Evolutionary conservation across 2,113 vertebrate species (phyloP), one percentile per base, ranked within the genome.

Genomic region (Lamprotornis superbus): DNA sequence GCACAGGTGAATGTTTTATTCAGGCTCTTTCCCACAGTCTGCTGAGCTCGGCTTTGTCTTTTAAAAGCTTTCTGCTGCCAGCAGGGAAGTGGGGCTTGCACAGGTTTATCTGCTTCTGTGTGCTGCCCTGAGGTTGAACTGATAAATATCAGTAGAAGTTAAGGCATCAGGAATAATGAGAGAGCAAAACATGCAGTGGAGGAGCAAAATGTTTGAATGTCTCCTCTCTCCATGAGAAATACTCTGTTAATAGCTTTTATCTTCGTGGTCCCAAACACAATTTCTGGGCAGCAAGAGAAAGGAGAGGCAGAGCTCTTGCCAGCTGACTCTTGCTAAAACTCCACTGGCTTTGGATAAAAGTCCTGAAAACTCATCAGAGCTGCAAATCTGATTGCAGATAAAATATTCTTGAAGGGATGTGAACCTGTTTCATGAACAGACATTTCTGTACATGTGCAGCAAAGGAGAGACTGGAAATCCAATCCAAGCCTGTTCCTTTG

Each of bases 71-170:
- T 74, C 46, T 89, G 81, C 63, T 15, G 10, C 68, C 59, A 31
- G 71, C 65, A 46, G 49, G 9, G 3, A 57, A 82, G 59, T 35
- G 46, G 24, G 39, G 25, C 65, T 81, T 77, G 85, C 75, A 59
- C 71, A 67, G 84, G 75, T 83, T 88, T 80, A 37, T 89, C 85
- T 82, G 53, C 89, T 78, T 50, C 80, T 67, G 37, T 15, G 70
- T n/a, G 30, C 23, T 76, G 70, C 71, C 65, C 47, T 44, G 79
- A 46, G 63, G 75, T 33, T 63, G 59, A 25, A 22, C 2, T 44
- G 85, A 77, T 83, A 74, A 81, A 6, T 22, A 70, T 50, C 94
- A 83, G 56, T 3, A 60, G 57, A 35, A 94, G 76, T 60, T 28
- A 44, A 57, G 19, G 65, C 75, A 83, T 14, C 35, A 14, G 55